These are phyloP conservation scores for Eristalis pertinax DNA, from an alignment of 2,888 invertebrate genomes.

Conservation along the genomic window DNA sequence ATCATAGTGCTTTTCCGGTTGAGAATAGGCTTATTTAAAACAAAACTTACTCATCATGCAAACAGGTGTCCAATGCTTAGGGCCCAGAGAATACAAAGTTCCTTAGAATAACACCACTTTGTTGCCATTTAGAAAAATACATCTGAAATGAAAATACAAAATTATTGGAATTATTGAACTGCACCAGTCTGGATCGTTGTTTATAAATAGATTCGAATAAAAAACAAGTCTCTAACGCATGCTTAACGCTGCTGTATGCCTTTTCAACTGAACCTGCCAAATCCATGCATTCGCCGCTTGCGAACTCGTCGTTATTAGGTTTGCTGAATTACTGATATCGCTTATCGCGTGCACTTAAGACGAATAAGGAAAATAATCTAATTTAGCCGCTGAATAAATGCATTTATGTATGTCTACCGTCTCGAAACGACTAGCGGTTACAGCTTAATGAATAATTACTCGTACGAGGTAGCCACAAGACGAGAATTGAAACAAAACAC, in stretches of 20 bases:
- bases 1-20: not conserved
- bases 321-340: not conserved
- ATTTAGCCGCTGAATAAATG: not conserved
- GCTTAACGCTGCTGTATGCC: no score
- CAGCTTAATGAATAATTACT: not conserved
- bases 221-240: no score
- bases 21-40: not conserved
- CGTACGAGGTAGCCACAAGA: not conserved
- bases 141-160: conserved; percentile 50
- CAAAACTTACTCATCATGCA: conserved; percentile 60
- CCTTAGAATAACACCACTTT: conserved; percentile 23
- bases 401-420: not conserved
- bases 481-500: not conserved
- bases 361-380: not conserved
- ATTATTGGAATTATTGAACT: not conserved
- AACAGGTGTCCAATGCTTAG: conserved; percentile 38
- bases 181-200: not conserved
- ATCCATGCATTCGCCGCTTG: not conserved
- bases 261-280: no score
- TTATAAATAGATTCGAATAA: not conserved
- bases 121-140: conserved; percentile 48
- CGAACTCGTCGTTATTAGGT: not conserved
- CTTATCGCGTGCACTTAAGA: not conserved
- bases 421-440: not conserved
- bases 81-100: conserved; percentile 31